Evolutionary conservation across 2,113 vertebrate species (phyloP).

Genomic region (Uria aalge): DNA sequence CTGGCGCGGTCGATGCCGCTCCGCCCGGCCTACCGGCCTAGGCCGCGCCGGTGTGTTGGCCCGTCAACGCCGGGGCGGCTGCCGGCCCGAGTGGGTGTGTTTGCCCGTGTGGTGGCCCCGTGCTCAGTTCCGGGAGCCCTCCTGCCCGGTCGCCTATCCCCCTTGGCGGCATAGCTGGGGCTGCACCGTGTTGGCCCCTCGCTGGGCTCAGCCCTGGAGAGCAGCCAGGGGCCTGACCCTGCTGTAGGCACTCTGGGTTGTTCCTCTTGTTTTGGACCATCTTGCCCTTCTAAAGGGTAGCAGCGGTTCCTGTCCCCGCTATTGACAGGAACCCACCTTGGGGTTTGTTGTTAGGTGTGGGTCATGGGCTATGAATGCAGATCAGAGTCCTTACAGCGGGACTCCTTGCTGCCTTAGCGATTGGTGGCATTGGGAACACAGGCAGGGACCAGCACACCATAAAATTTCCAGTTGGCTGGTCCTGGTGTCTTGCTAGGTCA

Average conservation of each 20-base stretch:
- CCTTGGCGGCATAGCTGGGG: rapidly evolving
- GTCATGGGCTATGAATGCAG: rapidly evolving
- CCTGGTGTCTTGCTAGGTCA: background rate
- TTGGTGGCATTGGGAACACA: background rate
- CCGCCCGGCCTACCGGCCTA: background rate
- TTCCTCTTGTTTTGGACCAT: background rate
- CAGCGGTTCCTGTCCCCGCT: background rate
- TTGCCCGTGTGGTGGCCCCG: rapidly evolving
- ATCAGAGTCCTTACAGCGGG: background rate
- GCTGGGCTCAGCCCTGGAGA: too few species aligned
- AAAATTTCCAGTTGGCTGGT: background rate
- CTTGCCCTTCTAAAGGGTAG: background rate
- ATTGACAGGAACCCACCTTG: too few species aligned
- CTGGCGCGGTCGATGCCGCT: background rate
- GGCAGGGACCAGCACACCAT: rapidly evolving
- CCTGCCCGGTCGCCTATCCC: rapidly evolving
- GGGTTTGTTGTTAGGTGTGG: background rate
- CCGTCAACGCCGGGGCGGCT: background rate
- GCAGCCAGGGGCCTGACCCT: background rate
- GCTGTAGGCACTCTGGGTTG: rapidly evolving
- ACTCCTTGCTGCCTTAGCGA: too few species aligned
- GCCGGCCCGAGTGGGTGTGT: background rate
- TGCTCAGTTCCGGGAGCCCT: background rate
- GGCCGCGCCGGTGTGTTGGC: background rate
- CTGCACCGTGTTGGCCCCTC: background rate